Evolutionary conservation across 2,797 vertebrate species (phyloP).

Genomic region (Gambusia yucatana): DNA sequence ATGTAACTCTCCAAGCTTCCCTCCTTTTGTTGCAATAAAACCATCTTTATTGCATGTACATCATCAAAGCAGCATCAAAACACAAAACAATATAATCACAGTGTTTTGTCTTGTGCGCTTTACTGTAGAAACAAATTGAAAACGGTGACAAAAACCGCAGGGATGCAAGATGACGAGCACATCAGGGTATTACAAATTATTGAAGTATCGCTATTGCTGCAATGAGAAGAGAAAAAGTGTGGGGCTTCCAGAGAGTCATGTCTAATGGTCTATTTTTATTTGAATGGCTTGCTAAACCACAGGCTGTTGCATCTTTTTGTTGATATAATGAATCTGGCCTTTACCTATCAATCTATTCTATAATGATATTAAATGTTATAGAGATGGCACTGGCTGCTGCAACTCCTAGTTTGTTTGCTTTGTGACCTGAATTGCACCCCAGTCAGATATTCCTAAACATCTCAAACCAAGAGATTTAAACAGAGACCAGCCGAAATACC

Average conservation of each 20-base stretch:
- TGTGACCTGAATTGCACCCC: neutral
- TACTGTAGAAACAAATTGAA: neutral
- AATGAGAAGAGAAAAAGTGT: neutral
- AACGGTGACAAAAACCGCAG: neutral
- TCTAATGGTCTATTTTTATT: neutral
- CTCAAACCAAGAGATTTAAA: neutral
- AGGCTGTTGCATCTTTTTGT: neutral
- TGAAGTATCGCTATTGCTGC: neutral
- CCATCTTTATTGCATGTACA: neutral
- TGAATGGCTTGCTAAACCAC: neutral
- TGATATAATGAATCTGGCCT: neutral
- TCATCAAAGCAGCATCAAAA: neutral
- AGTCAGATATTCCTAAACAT: neutral
- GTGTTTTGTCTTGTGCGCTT: neutral
- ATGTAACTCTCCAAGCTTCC: slow-evolving; percentile 45
- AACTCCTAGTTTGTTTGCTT: neutral
- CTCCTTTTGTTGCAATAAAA: slow-evolving; percentile 32
- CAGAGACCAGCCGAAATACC: neutral
- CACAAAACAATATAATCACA: slow-evolving; percentile 18
- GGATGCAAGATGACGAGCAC: slow-evolving; percentile 14
- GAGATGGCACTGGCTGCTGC: neutral
- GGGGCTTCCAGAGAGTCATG: slow-evolving; percentile 7
- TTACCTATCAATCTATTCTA: neutral
- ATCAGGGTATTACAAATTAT: slow-evolving; percentile 12
- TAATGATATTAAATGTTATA: neutral